These are phyloP conservation scores for Pipistrellus nathusii DNA, from an alignment of 2,797 vertebrate genomes.

Conservation along the genomic window DNA sequence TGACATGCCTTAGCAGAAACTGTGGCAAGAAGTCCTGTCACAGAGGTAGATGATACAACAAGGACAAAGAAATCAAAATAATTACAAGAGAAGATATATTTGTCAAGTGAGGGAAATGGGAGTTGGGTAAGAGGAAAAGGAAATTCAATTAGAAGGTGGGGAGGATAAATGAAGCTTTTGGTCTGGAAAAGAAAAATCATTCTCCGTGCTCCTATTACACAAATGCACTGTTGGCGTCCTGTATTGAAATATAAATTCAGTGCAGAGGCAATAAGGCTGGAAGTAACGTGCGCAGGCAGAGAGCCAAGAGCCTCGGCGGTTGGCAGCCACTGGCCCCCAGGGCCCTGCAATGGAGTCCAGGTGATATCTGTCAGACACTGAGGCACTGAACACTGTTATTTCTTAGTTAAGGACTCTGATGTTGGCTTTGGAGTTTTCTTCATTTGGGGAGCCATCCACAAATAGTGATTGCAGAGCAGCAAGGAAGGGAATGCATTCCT, in stretches of 20 bases:
- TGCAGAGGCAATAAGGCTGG: constrained; percentile 68
- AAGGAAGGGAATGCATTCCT: constrained; percentile 31
- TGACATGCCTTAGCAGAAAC: not conserved
- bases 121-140: constrained; percentile 31
- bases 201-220: constrained; percentile 65
- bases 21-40: not conserved
- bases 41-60: not conserved
- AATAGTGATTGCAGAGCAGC: constrained; percentile 43
- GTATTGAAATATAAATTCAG: constrained; percentile 80
- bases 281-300: constrained; percentile 64
- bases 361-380: constrained; percentile 75
- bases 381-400: constrained; percentile 70
- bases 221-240: constrained; percentile 68
- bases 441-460: constrained; percentile 63
- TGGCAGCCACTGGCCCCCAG: constrained; percentile 73
- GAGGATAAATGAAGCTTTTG: constrained; percentile 65
- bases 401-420: constrained; percentile 79
- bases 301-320: constrained; percentile 71
- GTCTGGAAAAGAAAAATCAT: constrained; percentile 53
- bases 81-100: constrained; percentile 51
- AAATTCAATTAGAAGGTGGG: constrained; percentile 70
- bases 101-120: not conserved
- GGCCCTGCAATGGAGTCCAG: constrained; percentile 62
- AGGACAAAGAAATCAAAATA: not conserved
- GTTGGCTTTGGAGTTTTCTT: constrained; percentile 73